Evolutionary conservation across 1,140 invertebrate species (phyloP).

Genomic region (Bilobella aurantiaca): DNA sequence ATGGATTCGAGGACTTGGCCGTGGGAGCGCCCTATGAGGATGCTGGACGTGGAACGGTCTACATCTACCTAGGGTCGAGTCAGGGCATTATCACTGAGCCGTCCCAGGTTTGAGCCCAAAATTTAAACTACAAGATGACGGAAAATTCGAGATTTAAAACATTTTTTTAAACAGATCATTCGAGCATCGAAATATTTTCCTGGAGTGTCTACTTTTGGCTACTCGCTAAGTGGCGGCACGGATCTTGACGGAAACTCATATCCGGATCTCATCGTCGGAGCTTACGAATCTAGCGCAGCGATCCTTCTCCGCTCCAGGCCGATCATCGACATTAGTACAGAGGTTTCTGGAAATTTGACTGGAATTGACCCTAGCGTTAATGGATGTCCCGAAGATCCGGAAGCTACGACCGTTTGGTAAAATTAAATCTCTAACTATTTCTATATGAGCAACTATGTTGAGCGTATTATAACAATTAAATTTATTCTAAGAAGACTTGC

Average conservation of each 20-base stretch:
- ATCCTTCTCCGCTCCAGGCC: slow-evolving; percentile 65
- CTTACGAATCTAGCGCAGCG: slow-evolving; percentile 67
- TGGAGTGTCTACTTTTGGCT: slow-evolving; percentile 65
- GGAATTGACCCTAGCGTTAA: slow-evolving; percentile 68
- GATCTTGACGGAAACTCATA: slow-evolving; percentile 87
- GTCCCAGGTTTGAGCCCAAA: slow-evolving; percentile 51
- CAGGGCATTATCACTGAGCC: slow-evolving; percentile 61
- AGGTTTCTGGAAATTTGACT: slow-evolving; percentile 49
- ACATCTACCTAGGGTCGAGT: slow-evolving; percentile 71
- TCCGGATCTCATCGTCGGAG: slow-evolving; percentile 79
- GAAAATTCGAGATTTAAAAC: not conserved
- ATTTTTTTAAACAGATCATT: slow-evolving; percentile 43
- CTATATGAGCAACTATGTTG: too few relatives aligned
- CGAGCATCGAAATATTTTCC: slow-evolving; percentile 44
- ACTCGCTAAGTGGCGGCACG: slow-evolving; percentile 73
- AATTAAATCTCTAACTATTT: too few relatives aligned
- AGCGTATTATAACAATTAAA: too few relatives aligned
- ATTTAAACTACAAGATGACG: too few relatives aligned
- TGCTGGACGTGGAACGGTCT: slow-evolving; percentile 58
- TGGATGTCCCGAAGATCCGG: slow-evolving; percentile 56
- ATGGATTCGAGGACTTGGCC: slow-evolving; percentile 77
- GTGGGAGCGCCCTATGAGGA: slow-evolving; percentile 85
- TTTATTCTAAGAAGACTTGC: too few relatives aligned
- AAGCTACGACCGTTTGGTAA: slow-evolving; percentile 62
- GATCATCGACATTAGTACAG: slow-evolving; percentile 67